Conservation (phyloP, 2,797 vertebrate species). For the Spatula clypeata region DNA sequence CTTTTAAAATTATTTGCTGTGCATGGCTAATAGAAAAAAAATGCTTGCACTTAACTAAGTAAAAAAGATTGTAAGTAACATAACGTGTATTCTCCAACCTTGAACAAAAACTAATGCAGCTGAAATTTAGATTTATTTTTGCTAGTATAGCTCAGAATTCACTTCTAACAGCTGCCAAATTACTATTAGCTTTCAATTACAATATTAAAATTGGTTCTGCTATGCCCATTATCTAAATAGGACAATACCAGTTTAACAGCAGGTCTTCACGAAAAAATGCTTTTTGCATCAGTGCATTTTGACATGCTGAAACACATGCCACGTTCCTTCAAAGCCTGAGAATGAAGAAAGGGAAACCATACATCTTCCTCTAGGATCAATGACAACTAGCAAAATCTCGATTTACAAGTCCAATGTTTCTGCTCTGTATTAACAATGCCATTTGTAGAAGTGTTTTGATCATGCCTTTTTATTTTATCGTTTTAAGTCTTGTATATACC, state of each 20-base stretch:
- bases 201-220: background rate
- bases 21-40: background rate
- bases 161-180: conserved; percentile 6
- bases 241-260: conserved; percentile 1
- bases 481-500: background rate
- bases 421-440: background rate
- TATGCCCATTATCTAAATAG: background rate
- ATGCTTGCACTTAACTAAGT: background rate
- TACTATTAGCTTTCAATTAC: background rate
- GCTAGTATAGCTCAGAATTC: background rate
- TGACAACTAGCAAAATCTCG: background rate
- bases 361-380: background rate
- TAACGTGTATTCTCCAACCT: background rate
- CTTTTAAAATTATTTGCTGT: background rate
- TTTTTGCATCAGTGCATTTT: background rate
- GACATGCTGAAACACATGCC: background rate
- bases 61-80: background rate
- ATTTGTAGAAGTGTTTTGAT: background rate
- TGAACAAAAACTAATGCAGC: background rate
- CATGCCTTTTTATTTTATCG: background rate
- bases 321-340: background rate
- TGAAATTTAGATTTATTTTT: background rate
- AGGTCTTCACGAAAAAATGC: background rate
- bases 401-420: background rate
- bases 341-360: background rate